Evolutionary conservation across 2,797 vertebrate genomes (phyloP).

Genomic region (Benthosema pterotum): DNA sequence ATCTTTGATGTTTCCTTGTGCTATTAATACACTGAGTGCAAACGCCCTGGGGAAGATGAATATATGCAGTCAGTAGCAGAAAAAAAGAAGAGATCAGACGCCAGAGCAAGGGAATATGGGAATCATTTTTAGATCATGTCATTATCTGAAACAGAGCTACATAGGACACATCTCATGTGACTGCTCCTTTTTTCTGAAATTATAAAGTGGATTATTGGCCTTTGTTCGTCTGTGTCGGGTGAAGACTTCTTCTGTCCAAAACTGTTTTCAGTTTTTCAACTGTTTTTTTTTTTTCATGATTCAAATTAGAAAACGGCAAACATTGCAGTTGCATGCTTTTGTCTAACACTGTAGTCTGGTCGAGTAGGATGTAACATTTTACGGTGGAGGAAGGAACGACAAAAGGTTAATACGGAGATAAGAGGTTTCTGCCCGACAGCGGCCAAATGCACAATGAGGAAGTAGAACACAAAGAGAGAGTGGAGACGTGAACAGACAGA

Average conservation of each 20-base stretch:
- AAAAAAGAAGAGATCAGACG: neutral
- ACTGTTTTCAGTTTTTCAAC: no score
- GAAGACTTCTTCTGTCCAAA: no score
- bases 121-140: no score
- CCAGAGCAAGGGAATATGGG: neutral
- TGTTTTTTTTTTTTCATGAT: no score
- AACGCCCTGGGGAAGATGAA: slow-evolving; percentile 5
- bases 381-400: no score
- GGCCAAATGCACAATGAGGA: slow-evolving; percentile 63
- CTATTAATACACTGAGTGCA: slow-evolving; percentile 6
- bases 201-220: slow-evolving; percentile 49
- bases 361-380: no score
- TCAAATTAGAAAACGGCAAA: no score
- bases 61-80: slow-evolving; percentile 8
- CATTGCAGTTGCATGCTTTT: no score
- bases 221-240: slow-evolving; percentile 29
- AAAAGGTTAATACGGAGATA: no score
- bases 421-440: no score
- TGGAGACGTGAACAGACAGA: slow-evolving; percentile 74
- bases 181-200: slow-evolving; percentile 25
- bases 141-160: slow-evolving; percentile 13
- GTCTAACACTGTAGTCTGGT: no score
- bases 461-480: slow-evolving; percentile 70
- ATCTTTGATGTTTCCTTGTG: slow-evolving; percentile 19
- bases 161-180: slow-evolving; percentile 11